Percentiles rank a stretch among this genome's conserved stretches.
These are phyloP conservation scores for Zaprionus lachaisei DNA, from an alignment of 1,140 invertebrate species.

Conservation along the genomic window DNA sequence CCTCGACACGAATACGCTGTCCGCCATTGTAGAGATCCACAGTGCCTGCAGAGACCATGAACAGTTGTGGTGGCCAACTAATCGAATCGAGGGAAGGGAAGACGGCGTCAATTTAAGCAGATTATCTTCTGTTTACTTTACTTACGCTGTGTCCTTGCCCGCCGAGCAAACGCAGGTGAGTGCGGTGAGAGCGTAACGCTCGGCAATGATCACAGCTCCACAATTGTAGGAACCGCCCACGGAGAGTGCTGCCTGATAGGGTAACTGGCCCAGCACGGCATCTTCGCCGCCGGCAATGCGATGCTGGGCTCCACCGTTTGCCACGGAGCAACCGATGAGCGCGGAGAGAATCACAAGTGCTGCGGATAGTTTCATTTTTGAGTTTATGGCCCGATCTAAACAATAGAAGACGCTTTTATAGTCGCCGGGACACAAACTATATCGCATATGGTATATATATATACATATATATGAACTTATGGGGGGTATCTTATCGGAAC, in stretches of 20 bases:
- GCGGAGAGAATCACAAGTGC: conserved; percentile 31
- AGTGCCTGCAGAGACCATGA: conserved; percentile 60
- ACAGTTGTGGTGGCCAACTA: conserved; percentile 70
- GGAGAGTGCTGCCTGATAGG: conserved; percentile 71
- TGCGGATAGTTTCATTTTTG: conserved; percentile 46
- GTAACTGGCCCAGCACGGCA: conserved; percentile 67
- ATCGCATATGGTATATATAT: neutral
- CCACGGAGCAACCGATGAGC: conserved; percentile 23
- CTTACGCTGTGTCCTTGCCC: conserved; percentile 59
- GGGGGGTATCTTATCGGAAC: conserved; percentile 32
- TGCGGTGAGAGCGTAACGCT: conserved; percentile 66
- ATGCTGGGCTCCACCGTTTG: conserved; percentile 32
- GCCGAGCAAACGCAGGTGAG: conserved; percentile 73
- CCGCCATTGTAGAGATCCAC: conserved; percentile 70
- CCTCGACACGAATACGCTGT: conserved; percentile 56
- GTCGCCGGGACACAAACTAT: neutral
- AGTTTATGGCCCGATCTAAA: conserved; percentile 6
- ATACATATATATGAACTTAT: neutral
- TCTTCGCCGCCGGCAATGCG: conserved; percentile 70
- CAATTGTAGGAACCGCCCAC: conserved; percentile 71
- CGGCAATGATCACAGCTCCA: conserved; percentile 66
- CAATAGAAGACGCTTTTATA: conserved; percentile 32
- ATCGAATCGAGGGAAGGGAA: neutral
- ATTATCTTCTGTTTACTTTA: neutral
- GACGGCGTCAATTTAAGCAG: neutral